Evolutionary conservation across 1,140 invertebrate species (phyloP).

Genomic region (Limonius californicus): DNA sequence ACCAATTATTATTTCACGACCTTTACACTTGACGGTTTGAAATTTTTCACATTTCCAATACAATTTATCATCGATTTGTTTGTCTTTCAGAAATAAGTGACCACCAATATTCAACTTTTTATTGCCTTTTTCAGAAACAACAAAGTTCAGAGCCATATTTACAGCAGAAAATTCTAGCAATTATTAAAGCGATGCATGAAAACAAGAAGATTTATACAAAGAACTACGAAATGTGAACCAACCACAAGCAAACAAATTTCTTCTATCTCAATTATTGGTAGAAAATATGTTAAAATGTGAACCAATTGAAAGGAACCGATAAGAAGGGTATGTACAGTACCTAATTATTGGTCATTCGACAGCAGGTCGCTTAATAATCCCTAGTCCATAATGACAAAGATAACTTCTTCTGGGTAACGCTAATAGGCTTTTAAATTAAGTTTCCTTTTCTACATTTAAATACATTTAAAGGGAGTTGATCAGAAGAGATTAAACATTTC

Average conservation of each 20-base stretch:
- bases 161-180: not conserved
- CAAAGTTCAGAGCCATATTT: not conserved
- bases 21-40: not conserved
- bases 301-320: too few species aligned
- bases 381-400: too few species aligned
- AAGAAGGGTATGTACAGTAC: too few species aligned
- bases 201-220: not conserved
- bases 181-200: not conserved
- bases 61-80: not conserved
- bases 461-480: too few species aligned
- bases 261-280: too few species aligned
- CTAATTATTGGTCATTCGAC: not conserved
- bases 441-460: too few species aligned
- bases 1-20: not conserved
- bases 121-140: not conserved
- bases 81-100: not conserved
- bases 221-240: not conserved
- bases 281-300: too few species aligned
- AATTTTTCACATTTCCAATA: too few species aligned
- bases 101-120: not conserved
- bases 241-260: not conserved
- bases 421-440: too few species aligned
- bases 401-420: too few species aligned
- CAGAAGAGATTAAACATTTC: too few species aligned
- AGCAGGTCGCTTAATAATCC: too few species aligned